Percentiles rank a stretch among this genome's conserved stretches.
phyloP scores from a whole-genome alignment of 2,888 invertebrate species.

The Mimachlamys varia region DNA sequence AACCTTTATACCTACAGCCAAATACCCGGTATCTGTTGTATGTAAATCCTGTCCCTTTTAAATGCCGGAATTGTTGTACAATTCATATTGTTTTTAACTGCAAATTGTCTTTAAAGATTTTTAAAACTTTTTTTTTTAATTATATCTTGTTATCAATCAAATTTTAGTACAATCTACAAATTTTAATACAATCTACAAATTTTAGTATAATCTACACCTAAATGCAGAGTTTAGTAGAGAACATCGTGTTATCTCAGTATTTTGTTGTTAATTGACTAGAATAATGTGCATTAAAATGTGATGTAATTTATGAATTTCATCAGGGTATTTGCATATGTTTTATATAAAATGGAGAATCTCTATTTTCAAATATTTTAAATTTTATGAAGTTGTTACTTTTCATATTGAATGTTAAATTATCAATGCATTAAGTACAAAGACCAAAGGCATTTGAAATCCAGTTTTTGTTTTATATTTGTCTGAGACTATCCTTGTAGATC shows the following conservation, averaged over 20 bases:
- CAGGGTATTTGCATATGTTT: neutral
- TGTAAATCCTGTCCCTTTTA: neutral
- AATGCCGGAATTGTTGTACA: neutral
- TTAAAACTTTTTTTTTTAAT: neutral
- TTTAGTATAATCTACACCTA: neutral
- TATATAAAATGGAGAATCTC: neutral
- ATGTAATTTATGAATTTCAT: neutral
- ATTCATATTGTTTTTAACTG: neutral
- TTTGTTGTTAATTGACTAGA: neutral
- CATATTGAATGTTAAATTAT: neutral
- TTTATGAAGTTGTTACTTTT: neutral
- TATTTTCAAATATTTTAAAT: neutral
- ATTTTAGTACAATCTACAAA: neutral
- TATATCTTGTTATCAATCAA: conserved; percentile 32
- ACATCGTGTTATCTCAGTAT: neutral
- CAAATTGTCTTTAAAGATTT: neutral
- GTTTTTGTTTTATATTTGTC: neutral
- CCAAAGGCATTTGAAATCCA: neutral
- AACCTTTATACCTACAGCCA: neutral
- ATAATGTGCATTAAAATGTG: neutral
- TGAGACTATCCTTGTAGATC: neutral
- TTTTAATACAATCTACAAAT: too few species aligned
- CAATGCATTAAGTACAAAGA: neutral
- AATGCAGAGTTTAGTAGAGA: neutral
- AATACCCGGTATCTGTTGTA: too few species aligned